A percentile compares a stretch with the other conserved stretches of the same genome.
Conservation (phyloP, 2,888 invertebrate genomes). For the Ecliptopera silaceata region DNA sequence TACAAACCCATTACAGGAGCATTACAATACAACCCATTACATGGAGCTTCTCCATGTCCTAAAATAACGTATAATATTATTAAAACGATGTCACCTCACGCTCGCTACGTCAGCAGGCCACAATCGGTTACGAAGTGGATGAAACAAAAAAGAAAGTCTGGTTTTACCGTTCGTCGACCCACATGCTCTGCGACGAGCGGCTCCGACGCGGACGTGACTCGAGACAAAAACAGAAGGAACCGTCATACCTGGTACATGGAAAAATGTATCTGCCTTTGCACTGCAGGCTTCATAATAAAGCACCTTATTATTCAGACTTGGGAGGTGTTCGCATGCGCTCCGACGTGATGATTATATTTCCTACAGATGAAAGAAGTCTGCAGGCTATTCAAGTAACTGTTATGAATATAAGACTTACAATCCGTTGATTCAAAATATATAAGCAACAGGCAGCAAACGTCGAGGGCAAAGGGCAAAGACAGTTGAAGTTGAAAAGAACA, state of each 20-base stretch:
- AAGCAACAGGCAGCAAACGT: too few relatives aligned
- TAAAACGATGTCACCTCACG: slow-evolving; percentile 30
- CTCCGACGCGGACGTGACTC: slow-evolving; percentile 55
- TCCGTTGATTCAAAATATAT: too few relatives aligned
- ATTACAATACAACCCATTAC: too few relatives aligned
- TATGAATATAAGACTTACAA: too few relatives aligned
- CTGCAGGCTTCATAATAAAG: background rate
- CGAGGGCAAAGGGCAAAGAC: too few relatives aligned
- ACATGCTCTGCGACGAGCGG: slow-evolving; percentile 51
- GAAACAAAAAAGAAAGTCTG: slow-evolving; percentile 76
- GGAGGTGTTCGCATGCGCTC: too few relatives aligned
- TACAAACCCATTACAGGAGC: too few relatives aligned
- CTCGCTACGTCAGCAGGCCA: slow-evolving; percentile 37
- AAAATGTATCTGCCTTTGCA: slow-evolving; percentile 4
- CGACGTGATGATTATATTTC: too few relatives aligned
- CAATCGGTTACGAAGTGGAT: slow-evolving; percentile 48
- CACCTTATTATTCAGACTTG: background rate
- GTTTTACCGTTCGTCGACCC: slow-evolving; percentile 75
- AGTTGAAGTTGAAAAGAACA: too few relatives aligned
- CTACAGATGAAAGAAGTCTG: too few relatives aligned
- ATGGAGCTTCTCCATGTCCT: too few relatives aligned
- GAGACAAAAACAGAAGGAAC: slow-evolving; percentile 55
- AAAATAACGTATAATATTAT: background rate
- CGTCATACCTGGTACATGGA: slow-evolving; percentile 15
- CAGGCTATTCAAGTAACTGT: too few relatives aligned